Evolutionary conservation across 2,888 invertebrate species (phyloP).

Genomic region (Eugnorisma glareosa): DNA sequence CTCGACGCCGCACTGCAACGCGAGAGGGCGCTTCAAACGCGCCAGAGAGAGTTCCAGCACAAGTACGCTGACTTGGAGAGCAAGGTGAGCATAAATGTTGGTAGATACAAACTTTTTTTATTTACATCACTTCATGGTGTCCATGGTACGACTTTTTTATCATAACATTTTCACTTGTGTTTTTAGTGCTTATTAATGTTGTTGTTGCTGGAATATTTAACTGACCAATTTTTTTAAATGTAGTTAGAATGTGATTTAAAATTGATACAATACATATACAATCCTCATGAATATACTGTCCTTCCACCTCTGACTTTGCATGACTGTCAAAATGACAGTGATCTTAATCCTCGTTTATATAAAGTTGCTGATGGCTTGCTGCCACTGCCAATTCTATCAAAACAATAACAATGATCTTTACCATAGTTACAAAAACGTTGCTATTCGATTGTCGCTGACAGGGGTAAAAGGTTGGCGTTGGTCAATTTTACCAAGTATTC

Average conservation of each 20-base stretch:
- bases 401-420: not conserved
- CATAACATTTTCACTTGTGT: slow-evolving; percentile 20
- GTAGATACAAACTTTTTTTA: slow-evolving; percentile 34
- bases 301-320: not conserved
- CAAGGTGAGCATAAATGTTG: slow-evolving; percentile 78
- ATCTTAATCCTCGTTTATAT: not conserved
- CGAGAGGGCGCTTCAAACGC: slow-evolving; percentile 94
- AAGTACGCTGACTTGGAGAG: slow-evolving; percentile 91
- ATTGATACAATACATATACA: not conserved
- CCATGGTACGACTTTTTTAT: slow-evolving; percentile 27
- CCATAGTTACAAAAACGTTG: not conserved
- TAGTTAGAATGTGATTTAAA: not conserved
- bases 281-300: not conserved
- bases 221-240: not conserved
- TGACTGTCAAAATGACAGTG: not conserved
- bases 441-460: not conserved
- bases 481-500: not conserved
- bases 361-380: not conserved
- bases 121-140: slow-evolving; percentile 45
- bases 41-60: slow-evolving; percentile 96
- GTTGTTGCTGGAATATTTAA: slow-evolving; percentile 1
- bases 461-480: not conserved
- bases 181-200: slow-evolving; percentile 37
- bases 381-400: not conserved
- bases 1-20: slow-evolving; percentile 93